A percentile compares a stretch with the other conserved stretches of the same genome.
phyloP scores from a whole-genome alignment of 1,140 invertebrate genomes.

The Pogonomyrmex barbatus region DNA sequence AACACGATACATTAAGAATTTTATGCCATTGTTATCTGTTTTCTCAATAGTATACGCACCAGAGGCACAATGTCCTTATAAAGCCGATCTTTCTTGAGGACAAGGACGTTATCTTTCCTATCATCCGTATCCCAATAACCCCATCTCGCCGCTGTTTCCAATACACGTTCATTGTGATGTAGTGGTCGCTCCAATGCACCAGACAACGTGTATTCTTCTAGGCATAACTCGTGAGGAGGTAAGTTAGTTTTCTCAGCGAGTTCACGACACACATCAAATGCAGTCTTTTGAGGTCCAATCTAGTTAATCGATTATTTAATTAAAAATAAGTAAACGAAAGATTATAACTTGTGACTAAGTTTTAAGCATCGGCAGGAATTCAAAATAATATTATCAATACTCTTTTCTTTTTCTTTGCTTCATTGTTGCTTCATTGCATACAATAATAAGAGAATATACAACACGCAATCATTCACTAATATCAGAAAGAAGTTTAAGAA shows the following conservation, averaged over 20 bases:
- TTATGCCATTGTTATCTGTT: background rate
- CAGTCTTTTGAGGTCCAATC: conserved; percentile 92
- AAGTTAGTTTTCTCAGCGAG: conserved; percentile 88
- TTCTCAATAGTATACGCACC: conserved; percentile 77
- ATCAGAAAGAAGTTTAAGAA: background rate
- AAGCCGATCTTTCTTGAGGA: conserved; percentile 88
- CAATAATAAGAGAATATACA: background rate
- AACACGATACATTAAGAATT: background rate
- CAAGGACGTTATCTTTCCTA: conserved; percentile 92
- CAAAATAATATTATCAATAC: background rate
- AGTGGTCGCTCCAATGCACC: conserved; percentile 91
- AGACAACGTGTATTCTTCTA: conserved; percentile 92
- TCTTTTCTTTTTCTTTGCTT: background rate
- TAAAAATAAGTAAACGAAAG: background rate
- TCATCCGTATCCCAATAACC: conserved; percentile 94
- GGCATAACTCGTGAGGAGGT: conserved; percentile 88
- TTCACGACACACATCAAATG: conserved; percentile 90
- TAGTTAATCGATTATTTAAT: conserved; percentile 74
- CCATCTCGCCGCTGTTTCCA: conserved; percentile 91
- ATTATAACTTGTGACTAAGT: background rate
- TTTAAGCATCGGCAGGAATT: background rate
- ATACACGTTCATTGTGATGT: conserved; percentile 92
- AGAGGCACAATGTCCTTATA: conserved; percentile 86
- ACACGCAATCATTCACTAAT: background rate
- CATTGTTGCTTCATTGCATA: no score